Percentiles rank a stretch among this genome's conserved stretches.
phyloP scores from a whole-genome alignment of 2,113 vertebrate species.

The Coregonus clupeaformis region DNA sequence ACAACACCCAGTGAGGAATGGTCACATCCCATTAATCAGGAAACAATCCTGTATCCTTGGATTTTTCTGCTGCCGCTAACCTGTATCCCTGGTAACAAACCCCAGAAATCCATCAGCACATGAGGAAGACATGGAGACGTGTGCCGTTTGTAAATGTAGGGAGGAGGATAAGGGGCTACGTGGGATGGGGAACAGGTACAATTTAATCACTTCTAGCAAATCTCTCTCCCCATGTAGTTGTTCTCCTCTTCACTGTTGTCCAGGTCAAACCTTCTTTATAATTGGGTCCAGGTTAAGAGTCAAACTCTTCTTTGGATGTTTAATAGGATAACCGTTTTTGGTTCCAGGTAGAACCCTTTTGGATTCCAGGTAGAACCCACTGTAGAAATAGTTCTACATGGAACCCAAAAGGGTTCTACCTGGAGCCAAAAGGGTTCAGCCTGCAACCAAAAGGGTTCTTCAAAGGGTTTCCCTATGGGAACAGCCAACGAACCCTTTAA shows the following conservation, averaged over 20 bases:
- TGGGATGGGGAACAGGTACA: slow-evolving; percentile 9
- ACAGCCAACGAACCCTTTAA: no score
- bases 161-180: neutral
- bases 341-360: no score
- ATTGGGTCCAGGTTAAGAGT: slow-evolving; percentile 51
- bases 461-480: no score
- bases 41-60: slow-evolving; percentile 21
- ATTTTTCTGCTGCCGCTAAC: slow-evolving; percentile 32
- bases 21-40: slow-evolving; percentile 63
- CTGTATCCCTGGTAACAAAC: slow-evolving; percentile 43
- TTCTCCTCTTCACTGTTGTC: slow-evolving; percentile 28
- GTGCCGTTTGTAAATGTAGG: neutral
- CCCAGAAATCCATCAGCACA: slow-evolving; percentile 37
- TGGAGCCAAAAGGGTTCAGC: no score
- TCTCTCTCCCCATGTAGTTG: slow-evolving; percentile 6
- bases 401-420: no score
- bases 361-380: no score
- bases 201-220: slow-evolving; percentile 28
- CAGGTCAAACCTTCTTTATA: slow-evolving; percentile 53
- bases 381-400: no score
- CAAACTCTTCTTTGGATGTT: neutral
- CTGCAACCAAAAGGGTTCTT: no score
- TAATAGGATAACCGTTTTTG: no score
- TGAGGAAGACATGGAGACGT: slow-evolving; percentile 29
- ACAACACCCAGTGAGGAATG: slow-evolving; percentile 39